These are phyloP conservation scores for Cebuella pygmaea DNA, from an alignment of 2,797 vertebrate species.

Conservation along the genomic window DNA sequence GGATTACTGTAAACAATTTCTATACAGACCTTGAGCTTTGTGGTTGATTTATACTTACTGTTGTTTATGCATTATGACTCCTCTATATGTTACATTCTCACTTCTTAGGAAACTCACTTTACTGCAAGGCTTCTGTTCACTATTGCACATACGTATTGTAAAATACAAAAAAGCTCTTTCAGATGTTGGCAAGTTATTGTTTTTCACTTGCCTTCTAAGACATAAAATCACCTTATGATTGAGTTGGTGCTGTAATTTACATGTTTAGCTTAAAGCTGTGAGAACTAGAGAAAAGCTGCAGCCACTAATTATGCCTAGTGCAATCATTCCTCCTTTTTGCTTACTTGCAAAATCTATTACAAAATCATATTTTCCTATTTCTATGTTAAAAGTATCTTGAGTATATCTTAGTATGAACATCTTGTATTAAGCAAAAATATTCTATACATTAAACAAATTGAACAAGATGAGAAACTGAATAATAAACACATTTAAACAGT, in stretches of 20 bases:
- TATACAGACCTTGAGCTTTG: neutral
- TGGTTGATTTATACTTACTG: neutral
- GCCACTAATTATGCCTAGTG: neutral
- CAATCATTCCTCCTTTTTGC: neutral
- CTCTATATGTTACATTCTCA: neutral
- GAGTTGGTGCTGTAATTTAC: neutral
- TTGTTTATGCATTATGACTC: neutral
- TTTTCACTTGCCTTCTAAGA: neutral
- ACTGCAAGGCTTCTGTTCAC: neutral
- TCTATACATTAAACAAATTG: neutral
- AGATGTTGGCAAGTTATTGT: neutral
- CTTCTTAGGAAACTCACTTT: neutral
- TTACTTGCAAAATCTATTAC: neutral
- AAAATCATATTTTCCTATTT: neutral
- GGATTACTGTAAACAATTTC: constrained; percentile 46
- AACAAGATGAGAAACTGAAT: neutral
- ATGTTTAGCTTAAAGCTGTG: neutral
- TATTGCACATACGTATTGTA: neutral
- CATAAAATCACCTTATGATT: neutral
- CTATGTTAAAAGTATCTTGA: neutral
- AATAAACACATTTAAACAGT: neutral
- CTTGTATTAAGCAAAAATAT: neutral
- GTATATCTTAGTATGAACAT: neutral
- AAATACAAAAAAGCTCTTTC: neutral
- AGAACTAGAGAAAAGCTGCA: neutral